Evolutionary conservation across 53 echinoderm and acorn worm species (phyloP), one percentile per base, ranked within the genome.

Genomic region (Glandiceps talaboti): DNA sequence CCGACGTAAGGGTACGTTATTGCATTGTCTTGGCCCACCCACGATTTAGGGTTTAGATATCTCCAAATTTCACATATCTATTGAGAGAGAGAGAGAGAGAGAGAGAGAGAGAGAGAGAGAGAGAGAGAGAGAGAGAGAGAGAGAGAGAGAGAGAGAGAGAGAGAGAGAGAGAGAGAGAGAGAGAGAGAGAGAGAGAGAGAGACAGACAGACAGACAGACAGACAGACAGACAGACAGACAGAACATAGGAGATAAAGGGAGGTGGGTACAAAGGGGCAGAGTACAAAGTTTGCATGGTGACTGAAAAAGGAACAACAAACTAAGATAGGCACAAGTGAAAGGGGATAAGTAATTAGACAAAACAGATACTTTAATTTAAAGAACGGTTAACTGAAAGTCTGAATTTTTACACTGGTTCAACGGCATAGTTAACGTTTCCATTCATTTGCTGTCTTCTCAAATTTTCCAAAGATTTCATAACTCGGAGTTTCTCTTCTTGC

Each of bases 31-130:
- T 45, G 64, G 64, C 64, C 64, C 64, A 45, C 20, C 64, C 64
- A 45, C 20, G 6, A 20, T 45, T 20, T 45, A 45, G 64, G 6
- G 6, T 45, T 45, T 45, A 12, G 64, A 45, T 45, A 45, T 20
- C 64, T 45, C 20, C 6, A 45, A 12, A 20, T 12, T 45, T 12
- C 6, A 12, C 64, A 45, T 12, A 6, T 45, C 6, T 45, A 45
- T 6, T 12, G 64, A 45, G 64, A 45, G 64, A 45, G 64, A 45
- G 64, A 45, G 64, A 45, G 64, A 45, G 64, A 45, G 64, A 45
- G 64, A 45, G 64, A 45, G 64, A 45, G 64, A 45, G 64, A 45
- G 64, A 45, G 64, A 45, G 64, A 45, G 64, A 45, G 64, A 45
- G 64, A 45, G 64, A 45, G 64, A 45, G 64, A 45, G 64, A 45